Percentiles rank a stretch among this genome's conserved stretches.
These are phyloP conservation scores for Liparis tanakae DNA, from an alignment of 2,797 vertebrate genomes.

Conservation along the genomic window DNA sequence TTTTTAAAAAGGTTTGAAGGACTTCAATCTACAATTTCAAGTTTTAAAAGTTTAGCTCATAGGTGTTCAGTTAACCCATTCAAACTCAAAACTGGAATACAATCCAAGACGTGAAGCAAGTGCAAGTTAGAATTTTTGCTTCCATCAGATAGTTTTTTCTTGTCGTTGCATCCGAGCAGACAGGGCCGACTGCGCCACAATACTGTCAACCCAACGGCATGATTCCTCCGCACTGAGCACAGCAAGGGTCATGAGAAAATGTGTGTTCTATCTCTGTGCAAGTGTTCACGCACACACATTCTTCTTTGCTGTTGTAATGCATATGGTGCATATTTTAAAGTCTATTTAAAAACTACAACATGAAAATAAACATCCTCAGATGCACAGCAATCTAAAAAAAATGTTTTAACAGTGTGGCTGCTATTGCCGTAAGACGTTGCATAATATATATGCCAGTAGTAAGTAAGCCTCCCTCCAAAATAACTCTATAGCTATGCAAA, in stretches of 20 bases:
- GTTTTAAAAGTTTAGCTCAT: not conserved
- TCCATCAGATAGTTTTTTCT: conserved; percentile 71
- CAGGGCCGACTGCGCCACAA: conserved; percentile 48
- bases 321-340: conserved; percentile 5
- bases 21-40: not conserved
- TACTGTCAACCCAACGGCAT: conserved; percentile 49
- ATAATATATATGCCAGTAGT: too few relatives aligned
- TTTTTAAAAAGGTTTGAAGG: conserved; percentile 26
- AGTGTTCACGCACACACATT: conserved; percentile 19
- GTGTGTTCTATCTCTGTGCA: conserved; percentile 32
- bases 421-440: too few relatives aligned
- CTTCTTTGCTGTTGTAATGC: not conserved
- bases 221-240: conserved; percentile 47
- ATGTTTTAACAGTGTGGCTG: too few relatives aligned
- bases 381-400: not conserved
- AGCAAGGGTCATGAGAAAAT: conserved; percentile 75
- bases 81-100: not conserved
- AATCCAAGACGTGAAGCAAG: conserved; percentile 10
- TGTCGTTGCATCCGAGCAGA: conserved; percentile 44
- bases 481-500: too few relatives aligned
- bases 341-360: not conserved
- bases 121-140: conserved; percentile 27
- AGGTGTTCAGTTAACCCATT: not conserved
- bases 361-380: not conserved
- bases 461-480: too few relatives aligned